phyloP scores from a whole-genome alignment of 2,888 invertebrate genomes.

The Bursaphelenchus okinawaensis region DNA sequence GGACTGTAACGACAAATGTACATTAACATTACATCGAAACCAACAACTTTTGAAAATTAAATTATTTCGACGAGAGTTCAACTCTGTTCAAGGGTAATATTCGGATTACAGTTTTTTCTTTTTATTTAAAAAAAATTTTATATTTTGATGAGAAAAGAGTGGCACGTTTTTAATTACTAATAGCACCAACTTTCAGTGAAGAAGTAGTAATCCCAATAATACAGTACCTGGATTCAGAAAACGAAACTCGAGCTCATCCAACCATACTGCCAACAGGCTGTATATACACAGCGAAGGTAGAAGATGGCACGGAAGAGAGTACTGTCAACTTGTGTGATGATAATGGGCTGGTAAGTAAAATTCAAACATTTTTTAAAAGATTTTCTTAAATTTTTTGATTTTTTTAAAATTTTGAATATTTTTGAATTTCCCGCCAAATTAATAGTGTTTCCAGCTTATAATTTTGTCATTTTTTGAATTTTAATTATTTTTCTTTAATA shows the following conservation, averaged over 20 bases:
- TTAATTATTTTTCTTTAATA: no score
- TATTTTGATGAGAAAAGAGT: not conserved
- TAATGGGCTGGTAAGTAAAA: constrained; percentile 43
- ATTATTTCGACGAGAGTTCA: not conserved
- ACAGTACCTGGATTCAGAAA: constrained; percentile 43
- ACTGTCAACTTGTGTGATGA: constrained; percentile 53
- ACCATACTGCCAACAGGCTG: constrained; percentile 38
- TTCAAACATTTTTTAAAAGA: no score
- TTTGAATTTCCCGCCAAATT: no score
- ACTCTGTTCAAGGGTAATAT: not conserved
- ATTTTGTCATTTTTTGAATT: no score
- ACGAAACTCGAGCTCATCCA: constrained; percentile 34
- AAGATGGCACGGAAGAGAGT: constrained; percentile 33
- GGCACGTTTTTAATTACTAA: constrained; percentile 22
- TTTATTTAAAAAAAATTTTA: no score
- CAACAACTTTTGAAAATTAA: constrained; percentile 10
- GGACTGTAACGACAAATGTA: constrained; percentile 7
- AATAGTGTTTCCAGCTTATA: no score
- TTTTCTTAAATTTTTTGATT: no score
- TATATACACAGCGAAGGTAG: constrained; percentile 44
- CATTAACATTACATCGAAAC: constrained; percentile 8
- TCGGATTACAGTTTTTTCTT: no score
- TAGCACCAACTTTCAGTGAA: constrained; percentile 27
- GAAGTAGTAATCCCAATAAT: constrained; percentile 40
- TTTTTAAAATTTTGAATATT: no score